A percentile compares a stretch with the other conserved stretches of the same genome.
Evolutionary conservation across 1,140 invertebrate species (phyloP).

Genomic region (Zaprionus africanus): DNA sequence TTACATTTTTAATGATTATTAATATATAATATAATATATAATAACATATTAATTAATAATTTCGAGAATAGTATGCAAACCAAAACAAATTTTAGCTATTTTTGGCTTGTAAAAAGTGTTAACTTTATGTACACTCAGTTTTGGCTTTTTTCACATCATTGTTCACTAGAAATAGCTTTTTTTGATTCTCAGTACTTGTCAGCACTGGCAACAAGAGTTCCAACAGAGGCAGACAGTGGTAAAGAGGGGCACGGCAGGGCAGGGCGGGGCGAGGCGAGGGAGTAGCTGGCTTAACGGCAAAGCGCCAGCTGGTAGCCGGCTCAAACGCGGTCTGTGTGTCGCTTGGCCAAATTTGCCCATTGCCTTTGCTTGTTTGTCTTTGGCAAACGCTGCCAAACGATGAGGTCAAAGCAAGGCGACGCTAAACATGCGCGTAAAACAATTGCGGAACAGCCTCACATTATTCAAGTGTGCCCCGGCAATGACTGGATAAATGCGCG

Average conservation of each 20-base stretch:
- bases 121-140: too few relatives aligned
- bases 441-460: constrained; percentile 74
- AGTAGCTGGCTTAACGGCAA: constrained; percentile 1
- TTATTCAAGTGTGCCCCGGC: constrained; percentile 48
- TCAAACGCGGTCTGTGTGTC: constrained; percentile 32
- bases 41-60: too few relatives aligned
- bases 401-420: constrained; percentile 48
- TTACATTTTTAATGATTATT: too few relatives aligned
- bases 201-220: not conserved
- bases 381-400: constrained; percentile 44
- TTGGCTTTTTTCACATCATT: too few relatives aligned
- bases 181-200: too few relatives aligned
- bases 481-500: constrained; percentile 21
- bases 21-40: too few relatives aligned
- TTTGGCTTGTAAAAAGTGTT: too few relatives aligned
- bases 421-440: constrained; percentile 55
- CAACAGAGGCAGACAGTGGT: not conserved
- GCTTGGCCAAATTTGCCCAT: constrained; percentile 39
- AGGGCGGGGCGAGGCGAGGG: not conserved
- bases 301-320: constrained; percentile 31
- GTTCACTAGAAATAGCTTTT: too few relatives aligned
- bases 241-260: not conserved
- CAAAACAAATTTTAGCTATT: too few relatives aligned
- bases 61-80: too few relatives aligned
- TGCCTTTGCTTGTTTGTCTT: constrained; percentile 34